A percentile compares a stretch with the other conserved stretches of the same genome.
Conservation (phyloP, 2,797 vertebrate species). For the Steatocranus sp. region DNA sequence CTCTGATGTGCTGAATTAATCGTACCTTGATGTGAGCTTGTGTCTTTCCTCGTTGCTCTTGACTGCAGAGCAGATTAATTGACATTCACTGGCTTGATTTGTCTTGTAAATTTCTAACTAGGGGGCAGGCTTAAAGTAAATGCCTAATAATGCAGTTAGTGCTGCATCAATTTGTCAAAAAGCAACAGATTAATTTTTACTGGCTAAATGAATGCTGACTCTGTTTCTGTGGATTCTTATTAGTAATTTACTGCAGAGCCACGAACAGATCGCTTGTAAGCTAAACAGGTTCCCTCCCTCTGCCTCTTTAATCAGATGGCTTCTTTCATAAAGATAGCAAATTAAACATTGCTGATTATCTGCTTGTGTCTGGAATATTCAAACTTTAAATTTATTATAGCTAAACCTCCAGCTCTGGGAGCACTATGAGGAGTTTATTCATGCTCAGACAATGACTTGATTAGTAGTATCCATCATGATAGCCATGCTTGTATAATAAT, state of each 20-base stretch:
- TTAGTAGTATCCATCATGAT: not conserved
- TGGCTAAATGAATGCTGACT: not conserved
- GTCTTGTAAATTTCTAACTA: slow-evolving; percentile 24
- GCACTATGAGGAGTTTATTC: not conserved
- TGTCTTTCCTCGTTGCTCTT: not conserved
- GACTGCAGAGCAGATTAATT: slow-evolving; percentile 32
- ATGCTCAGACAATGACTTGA: not conserved
- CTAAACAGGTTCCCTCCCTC: not conserved
- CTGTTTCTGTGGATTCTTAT: slow-evolving; percentile 26
- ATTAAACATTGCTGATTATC: slow-evolving; percentile 10
- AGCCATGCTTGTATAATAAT: not conserved
- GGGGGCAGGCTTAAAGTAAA: slow-evolving; percentile 14
- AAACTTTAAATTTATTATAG: not conserved
- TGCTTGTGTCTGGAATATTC: not conserved
- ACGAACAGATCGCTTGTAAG: not conserved
- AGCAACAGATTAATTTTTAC: slow-evolving; percentile 8
- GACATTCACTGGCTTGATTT: slow-evolving; percentile 27
- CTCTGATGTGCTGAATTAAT: slow-evolving; percentile 11
- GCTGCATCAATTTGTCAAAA: not conserved
- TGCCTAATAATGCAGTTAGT: slow-evolving; percentile 14
- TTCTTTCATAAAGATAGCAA: not conserved
- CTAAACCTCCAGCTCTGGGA: not conserved
- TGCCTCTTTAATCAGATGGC: not conserved
- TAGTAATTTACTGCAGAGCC: not conserved
- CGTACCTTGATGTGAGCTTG: slow-evolving; percentile 1